These are phyloP conservation scores for Macquaria australasica DNA, from an alignment of 2,113 vertebrate genomes.

Conservation along the genomic window DNA sequence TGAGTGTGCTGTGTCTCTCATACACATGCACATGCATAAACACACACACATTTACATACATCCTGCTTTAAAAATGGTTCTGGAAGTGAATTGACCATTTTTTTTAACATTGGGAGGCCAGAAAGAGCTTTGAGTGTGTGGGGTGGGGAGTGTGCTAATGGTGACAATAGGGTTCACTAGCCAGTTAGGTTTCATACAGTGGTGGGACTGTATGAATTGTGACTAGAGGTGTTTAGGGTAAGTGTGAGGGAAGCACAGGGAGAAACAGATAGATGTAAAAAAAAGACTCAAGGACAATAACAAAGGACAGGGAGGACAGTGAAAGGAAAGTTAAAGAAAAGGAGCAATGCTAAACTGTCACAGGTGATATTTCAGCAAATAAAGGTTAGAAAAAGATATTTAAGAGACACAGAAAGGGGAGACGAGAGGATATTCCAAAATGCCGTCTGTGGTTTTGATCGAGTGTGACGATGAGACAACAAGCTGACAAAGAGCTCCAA, in stretches of 20 bases:
- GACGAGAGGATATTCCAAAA: conserved; percentile 31
- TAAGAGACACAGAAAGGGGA: neutral
- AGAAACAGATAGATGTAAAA: conserved; percentile 20
- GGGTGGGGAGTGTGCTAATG: conserved; percentile 10
- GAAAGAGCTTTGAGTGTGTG: conserved; percentile 54
- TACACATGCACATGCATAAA: conserved; percentile 29
- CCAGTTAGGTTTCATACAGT: conserved; percentile 44
- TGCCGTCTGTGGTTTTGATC: conserved; percentile 37
- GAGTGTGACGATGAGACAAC: conserved; percentile 30
- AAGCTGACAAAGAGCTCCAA: conserved; percentile 68
- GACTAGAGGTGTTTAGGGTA: conserved; percentile 23
- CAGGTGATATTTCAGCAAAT: conserved; percentile 9
- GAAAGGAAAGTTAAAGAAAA: conserved; percentile 14
- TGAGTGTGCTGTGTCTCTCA: conserved; percentile 52
- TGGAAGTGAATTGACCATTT: conserved; percentile 70
- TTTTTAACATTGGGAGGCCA: conserved; percentile 58
- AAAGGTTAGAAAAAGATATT: neutral
- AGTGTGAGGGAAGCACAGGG: conserved; percentile 19
- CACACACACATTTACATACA: conserved; percentile 23
- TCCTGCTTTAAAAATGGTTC: conserved; percentile 64
- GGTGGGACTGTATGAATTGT: conserved; percentile 6
- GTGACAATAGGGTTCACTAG: conserved; percentile 48
- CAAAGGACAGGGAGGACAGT: neutral
- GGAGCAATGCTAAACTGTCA: neutral
- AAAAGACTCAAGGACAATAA: neutral